Conservation (phyloP, 2,888 invertebrate genomes). For the Allacma fusca region DNA sequence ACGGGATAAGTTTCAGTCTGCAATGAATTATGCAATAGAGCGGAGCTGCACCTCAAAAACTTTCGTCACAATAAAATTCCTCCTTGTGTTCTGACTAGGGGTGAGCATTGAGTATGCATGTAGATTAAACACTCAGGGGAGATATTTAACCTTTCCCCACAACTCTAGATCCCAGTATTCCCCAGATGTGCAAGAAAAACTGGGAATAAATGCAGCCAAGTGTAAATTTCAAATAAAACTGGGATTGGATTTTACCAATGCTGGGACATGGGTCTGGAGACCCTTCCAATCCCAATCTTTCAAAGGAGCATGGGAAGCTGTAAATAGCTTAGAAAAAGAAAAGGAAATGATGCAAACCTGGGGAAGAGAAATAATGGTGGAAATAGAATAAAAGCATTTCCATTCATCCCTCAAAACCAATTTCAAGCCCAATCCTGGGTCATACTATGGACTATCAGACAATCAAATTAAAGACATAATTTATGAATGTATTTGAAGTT, state of each 20-base stretch:
- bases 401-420: slow-evolving; percentile 1
- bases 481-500: background rate
- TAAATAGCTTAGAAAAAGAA: no score
- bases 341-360: no score
- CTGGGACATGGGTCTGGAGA: background rate
- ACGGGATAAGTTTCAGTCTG: no score
- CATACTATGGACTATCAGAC: background rate
- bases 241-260: background rate
- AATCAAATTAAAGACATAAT: background rate
- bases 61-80: no score
- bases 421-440: background rate
- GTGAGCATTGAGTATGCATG: background rate
- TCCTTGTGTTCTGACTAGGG: no score
- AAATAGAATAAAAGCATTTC: background rate
- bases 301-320: no score
- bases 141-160: slow-evolving; percentile 4
- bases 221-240: slow-evolving; percentile 2
- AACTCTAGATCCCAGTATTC: background rate
- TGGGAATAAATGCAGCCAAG: background rate
- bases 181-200: slow-evolving; percentile 4
- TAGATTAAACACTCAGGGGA: background rate
- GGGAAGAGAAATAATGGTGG: no score
- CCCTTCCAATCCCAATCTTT: no score
- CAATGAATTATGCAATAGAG: no score
- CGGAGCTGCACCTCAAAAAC: no score